A percentile compares a stretch with the other conserved stretches of the same genome.
These are phyloP conservation scores for Perca fluviatilis DNA, from an alignment of 2,113 vertebrate genomes.

Conservation along the genomic window DNA sequence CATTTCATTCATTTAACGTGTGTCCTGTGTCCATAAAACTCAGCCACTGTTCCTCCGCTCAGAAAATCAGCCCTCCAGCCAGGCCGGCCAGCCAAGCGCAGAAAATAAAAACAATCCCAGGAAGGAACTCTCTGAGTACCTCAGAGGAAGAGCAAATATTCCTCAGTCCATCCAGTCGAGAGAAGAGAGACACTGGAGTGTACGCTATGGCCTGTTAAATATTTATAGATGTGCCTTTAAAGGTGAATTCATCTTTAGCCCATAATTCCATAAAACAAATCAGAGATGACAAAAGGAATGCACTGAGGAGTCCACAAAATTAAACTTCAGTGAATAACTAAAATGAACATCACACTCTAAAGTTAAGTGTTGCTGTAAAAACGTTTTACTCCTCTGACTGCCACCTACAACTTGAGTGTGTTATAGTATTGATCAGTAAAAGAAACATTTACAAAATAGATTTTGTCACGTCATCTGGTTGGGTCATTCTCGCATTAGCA, in stretches of 20 bases:
- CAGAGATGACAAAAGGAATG: slow-evolving; percentile 51
- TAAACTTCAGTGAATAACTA: slow-evolving; percentile 57
- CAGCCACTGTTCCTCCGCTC: slow-evolving; percentile 45
- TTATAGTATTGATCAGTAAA: slow-evolving; percentile 46
- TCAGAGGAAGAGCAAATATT: slow-evolving; percentile 48
- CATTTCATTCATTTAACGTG: slow-evolving; percentile 61
- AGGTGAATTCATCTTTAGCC: slow-evolving; percentile 56
- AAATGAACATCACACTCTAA: slow-evolving; percentile 38
- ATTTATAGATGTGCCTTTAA: slow-evolving; percentile 68
- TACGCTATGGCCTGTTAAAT: slow-evolving; percentile 64
- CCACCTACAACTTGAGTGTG: slow-evolving; percentile 9
- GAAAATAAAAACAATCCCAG: slow-evolving; percentile 51
- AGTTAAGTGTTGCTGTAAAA: slow-evolving; percentile 34
- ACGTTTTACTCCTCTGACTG: slow-evolving; percentile 17
- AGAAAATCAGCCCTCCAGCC: slow-evolving; percentile 44
- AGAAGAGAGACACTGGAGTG: slow-evolving; percentile 42
- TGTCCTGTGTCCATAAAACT: slow-evolving; percentile 55
- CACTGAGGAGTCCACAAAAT: slow-evolving; percentile 46
- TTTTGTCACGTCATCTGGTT: slow-evolving; percentile 25
- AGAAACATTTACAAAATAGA: slow-evolving; percentile 53
- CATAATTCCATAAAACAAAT: slow-evolving; percentile 55
- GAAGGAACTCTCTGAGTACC: slow-evolving; percentile 47
- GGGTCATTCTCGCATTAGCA: slow-evolving; percentile 33
- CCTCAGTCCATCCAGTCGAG: slow-evolving; percentile 59
- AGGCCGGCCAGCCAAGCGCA: slow-evolving; percentile 34